phyloP scores from a whole-genome alignment of 2,888 invertebrate genomes.

The Temnothorax unifasciatus region DNA sequence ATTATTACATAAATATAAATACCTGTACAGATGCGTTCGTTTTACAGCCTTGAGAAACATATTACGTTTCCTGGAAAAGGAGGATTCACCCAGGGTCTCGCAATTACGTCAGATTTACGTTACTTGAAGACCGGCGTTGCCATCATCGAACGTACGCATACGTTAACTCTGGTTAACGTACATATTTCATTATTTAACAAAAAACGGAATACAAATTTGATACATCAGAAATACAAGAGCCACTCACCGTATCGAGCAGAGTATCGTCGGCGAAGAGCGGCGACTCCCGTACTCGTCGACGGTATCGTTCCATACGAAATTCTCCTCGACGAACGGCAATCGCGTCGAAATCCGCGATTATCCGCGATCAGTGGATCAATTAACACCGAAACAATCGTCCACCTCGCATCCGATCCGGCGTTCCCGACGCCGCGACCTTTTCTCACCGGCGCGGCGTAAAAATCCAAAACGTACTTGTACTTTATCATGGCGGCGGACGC shows the following conservation, averaged over 20 bases:
- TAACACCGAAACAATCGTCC: not conserved
- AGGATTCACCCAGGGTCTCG: constrained; percentile 50
- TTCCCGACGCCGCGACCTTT: not conserved
- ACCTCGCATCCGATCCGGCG: not conserved
- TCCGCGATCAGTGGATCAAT: not conserved
- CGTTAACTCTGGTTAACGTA: not conserved
- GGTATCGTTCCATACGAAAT: too few relatives aligned
- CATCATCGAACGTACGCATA: not conserved
- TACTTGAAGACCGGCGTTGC: constrained; percentile 48
- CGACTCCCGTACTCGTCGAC: not conserved
- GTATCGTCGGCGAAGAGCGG: not conserved
- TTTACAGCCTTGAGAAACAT: constrained; percentile 67
- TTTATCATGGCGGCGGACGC: not conserved
- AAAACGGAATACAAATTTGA: not conserved
- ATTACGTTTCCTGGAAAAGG: constrained; percentile 69
- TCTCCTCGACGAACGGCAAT: not conserved
- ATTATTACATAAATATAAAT: not conserved
- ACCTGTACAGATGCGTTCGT: constrained; percentile 7
- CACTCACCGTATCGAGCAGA: not conserved
- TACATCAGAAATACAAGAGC: not conserved
- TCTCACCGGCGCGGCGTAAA: not conserved
- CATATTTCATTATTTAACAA: not conserved
- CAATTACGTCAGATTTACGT: constrained; percentile 65
- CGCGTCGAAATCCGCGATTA: not conserved
- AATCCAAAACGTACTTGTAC: not conserved